A percentile compares a stretch with the other conserved stretches of the same genome.
Conservation (phyloP, 1,140 invertebrate genomes). For the Trissolcus basalis region DNA sequence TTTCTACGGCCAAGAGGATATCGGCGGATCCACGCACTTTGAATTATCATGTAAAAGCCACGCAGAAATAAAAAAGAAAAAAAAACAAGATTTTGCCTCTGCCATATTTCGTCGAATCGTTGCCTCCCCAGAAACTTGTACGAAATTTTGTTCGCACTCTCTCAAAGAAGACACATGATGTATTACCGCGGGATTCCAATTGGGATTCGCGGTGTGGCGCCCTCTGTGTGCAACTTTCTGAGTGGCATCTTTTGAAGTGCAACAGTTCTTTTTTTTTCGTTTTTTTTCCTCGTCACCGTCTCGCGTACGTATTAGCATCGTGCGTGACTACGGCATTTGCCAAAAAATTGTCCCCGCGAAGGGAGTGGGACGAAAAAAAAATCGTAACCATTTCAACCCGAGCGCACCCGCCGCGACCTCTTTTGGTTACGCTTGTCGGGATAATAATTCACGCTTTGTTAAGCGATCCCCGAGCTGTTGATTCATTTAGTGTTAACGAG, state of each 20-base stretch:
- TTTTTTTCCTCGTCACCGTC: conserved; percentile 9
- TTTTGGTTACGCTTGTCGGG: conserved; percentile 35
- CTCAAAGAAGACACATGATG: conserved; percentile 40
- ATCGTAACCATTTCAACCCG: conserved; percentile 15
- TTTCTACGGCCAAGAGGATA: conserved; percentile 23
- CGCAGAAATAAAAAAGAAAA: no score
- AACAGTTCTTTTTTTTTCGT: conserved; percentile 24
- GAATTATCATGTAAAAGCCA: neutral
- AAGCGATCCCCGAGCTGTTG: conserved; percentile 33
- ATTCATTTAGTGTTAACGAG: conserved; percentile 49
- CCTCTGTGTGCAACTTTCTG: conserved; percentile 26
- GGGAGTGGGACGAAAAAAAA: conserved; percentile 23
- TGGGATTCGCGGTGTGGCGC: conserved; percentile 34
- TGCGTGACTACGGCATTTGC: conserved; percentile 48
- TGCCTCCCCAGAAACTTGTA: conserved; percentile 13
- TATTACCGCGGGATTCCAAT: conserved; percentile 44
- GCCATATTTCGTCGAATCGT: no score
- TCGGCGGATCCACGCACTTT: conserved; percentile 29
- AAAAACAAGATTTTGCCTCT: no score
- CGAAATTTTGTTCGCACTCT: conserved; percentile 30
- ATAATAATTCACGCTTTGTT: conserved; percentile 48
- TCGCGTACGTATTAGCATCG: conserved; percentile 39
- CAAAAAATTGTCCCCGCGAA: conserved; percentile 22
- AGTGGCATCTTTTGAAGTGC: conserved; percentile 52
- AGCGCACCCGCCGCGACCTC: conserved; percentile 34